Evolutionary conservation across 2,113 vertebrate species (phyloP).

Genomic region (Anoplopoma fimbria): DNA sequence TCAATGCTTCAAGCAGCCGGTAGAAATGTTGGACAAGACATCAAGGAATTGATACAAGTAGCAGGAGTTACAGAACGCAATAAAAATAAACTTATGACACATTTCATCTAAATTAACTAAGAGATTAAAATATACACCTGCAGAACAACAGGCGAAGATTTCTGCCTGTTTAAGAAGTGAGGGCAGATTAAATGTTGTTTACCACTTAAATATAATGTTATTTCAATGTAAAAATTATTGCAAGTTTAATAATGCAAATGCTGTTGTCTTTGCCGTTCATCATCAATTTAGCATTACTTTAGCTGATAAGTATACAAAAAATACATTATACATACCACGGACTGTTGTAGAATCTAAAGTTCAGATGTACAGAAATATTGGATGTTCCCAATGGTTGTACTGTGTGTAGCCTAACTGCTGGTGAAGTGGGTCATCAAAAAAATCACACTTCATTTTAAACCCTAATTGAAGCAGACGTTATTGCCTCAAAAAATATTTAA

Average conservation of each 20-base stretch:
- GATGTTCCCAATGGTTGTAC: neutral
- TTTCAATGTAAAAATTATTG: neutral
- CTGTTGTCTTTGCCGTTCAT: neutral
- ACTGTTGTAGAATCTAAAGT: neutral
- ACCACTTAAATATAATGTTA: neutral
- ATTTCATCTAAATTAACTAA: neutral
- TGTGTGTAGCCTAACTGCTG: too few relatives aligned
- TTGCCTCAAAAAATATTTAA: neutral
- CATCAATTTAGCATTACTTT: neutral
- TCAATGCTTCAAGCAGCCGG: slow-evolving; percentile 45
- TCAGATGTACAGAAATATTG: neutral
- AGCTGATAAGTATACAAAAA: neutral
- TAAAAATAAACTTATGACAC: neutral
- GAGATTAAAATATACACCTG: neutral
- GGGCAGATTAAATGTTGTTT: neutral
- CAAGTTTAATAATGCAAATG: neutral
- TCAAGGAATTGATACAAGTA: slow-evolving; percentile 16
- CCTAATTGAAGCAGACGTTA: neutral
- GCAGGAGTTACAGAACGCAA: slow-evolving; percentile 13
- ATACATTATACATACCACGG: neutral
- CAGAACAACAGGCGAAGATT: neutral
- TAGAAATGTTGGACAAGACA: slow-evolving; percentile 79
- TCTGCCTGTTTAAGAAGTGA: neutral
- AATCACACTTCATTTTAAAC: neutral
- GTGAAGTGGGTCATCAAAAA: neutral